Base-by-base conservation (phyloP, 2,888 invertebrate species). In the Drosophila anomalata region DNA sequence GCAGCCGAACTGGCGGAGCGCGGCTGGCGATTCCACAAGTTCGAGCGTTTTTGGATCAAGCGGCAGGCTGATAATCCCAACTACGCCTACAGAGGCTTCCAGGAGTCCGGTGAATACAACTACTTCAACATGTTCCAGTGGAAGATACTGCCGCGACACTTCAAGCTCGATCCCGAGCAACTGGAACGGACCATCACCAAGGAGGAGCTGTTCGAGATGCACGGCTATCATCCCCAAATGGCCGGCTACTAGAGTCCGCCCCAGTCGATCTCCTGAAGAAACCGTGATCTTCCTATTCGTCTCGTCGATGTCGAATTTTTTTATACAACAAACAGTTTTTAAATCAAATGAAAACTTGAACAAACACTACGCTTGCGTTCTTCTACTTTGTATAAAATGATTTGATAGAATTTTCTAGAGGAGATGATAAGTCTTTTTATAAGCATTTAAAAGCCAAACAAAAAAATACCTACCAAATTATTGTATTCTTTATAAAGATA, bases 1-100 rank as follows among this genome's bases (percentile, higher is more conserved):
- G 87, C 84, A 0, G 87, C 84, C 0, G 82, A 87, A 22, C 47
- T 85, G 36, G 77, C 75, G 2, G 74, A 85, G 12, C 85, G 84
- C 0, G 71, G 69, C 33, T 85, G 84, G 84, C 84, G 85, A 17
- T 85, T 51, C 29, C 85, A 85, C 26, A 80, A 75, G 7, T 20
- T 24, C 8, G 73, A 78, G n/a, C 70, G 53, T 0, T 2, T 82
- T 5, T 85, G 84, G 84, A 14, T 85, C 0, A 71, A 47, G 0
- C 75, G 63, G 0, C 85, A 87, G 36, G 2, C 48, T 3, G 82
- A 78, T 12, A 82, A 82, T 62, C 78, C 85, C 0, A 41, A 76
- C 51, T 85, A 85, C 33, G 3, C 24, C 0, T 20, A n/a, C 0
- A 12, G 33, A 5, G 68, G 69, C 3, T 42, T 24, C 26, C 67